phyloP scores from a whole-genome alignment of 2,888 invertebrate species.

The Phragmatobia fuliginosa region DNA sequence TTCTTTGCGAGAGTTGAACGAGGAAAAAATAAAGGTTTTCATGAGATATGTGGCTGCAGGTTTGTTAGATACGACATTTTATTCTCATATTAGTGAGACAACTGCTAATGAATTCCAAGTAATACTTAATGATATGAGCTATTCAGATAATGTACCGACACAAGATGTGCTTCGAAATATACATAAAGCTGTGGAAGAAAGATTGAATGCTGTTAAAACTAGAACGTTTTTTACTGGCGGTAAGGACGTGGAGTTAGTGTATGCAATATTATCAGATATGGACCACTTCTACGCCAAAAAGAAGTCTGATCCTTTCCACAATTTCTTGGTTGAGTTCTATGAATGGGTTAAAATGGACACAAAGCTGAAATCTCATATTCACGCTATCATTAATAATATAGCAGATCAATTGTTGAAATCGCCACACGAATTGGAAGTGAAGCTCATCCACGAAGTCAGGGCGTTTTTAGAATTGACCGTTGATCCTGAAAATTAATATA shows the following conservation, averaged over 20 bases:
- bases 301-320: conserved; percentile 59
- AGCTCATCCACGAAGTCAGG: conserved; percentile 65
- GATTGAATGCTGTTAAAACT: conserved; percentile 48
- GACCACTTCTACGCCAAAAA: conserved; percentile 65
- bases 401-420: conserved; percentile 44
- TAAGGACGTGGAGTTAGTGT: conserved; percentile 62
- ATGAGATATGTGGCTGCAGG: conserved; percentile 38
- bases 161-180: conserved; percentile 61
- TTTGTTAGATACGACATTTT: conserved; percentile 57
- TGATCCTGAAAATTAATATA: conserved; percentile 56
- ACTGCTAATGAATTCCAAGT: conserved; percentile 65
- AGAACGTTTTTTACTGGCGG: conserved; percentile 44
- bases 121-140: conserved; percentile 71
- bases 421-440: conserved; percentile 56
- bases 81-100: conserved; percentile 54
- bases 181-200: conserved; percentile 56
- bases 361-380: conserved; percentile 49
- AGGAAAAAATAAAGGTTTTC: conserved; percentile 55
- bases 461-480: conserved; percentile 71
- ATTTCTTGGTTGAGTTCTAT: conserved; percentile 57
- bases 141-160: conserved; percentile 59
- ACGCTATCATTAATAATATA: conserved; percentile 55
- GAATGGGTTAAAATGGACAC: conserved; percentile 54
- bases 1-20: conserved; percentile 49
- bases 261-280: conserved; percentile 72